These are phyloP conservation scores for Capromys pilorides DNA, from an alignment of 2,797 vertebrate species.

Conservation along the genomic window DNA sequence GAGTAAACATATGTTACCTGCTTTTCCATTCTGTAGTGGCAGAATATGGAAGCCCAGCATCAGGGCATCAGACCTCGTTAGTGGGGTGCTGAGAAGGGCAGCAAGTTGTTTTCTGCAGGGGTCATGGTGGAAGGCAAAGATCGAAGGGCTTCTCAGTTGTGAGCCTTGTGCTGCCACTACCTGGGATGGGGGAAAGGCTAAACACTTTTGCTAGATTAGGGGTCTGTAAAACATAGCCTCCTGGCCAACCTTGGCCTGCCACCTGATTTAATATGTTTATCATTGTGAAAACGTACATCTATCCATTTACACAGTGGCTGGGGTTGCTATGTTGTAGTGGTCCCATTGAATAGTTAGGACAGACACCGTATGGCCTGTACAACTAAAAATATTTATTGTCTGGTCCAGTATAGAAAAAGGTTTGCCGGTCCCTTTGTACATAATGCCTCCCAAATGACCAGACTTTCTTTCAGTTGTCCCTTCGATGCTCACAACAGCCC, in stretches of 20 bases:
- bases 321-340: not conserved
- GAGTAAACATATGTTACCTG: rapidly evolving
- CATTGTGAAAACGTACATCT: not conserved
- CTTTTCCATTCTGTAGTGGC: not conserved
- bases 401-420: not conserved
- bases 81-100: not conserved
- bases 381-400: not conserved
- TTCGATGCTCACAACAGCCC: no score
- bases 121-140: not conserved
- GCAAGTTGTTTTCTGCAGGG: not conserved
- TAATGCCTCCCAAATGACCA: not conserved
- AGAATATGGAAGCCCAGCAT: not conserved
- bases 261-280: not conserved
- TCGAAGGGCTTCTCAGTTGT: not conserved
- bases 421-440: not conserved
- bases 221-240: not conserved
- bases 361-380: rapidly evolving
- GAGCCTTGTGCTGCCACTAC: not conserved
- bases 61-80: not conserved
- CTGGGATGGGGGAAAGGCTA: no score
- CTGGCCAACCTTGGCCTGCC: not conserved
- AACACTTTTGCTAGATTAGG: not conserved
- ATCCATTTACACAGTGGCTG: not conserved
- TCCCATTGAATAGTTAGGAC: no score
- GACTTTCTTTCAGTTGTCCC: not conserved